These are phyloP conservation scores for Papilio demoleus DNA, from an alignment of 2,888 invertebrate genomes.

Conservation along the genomic window DNA sequence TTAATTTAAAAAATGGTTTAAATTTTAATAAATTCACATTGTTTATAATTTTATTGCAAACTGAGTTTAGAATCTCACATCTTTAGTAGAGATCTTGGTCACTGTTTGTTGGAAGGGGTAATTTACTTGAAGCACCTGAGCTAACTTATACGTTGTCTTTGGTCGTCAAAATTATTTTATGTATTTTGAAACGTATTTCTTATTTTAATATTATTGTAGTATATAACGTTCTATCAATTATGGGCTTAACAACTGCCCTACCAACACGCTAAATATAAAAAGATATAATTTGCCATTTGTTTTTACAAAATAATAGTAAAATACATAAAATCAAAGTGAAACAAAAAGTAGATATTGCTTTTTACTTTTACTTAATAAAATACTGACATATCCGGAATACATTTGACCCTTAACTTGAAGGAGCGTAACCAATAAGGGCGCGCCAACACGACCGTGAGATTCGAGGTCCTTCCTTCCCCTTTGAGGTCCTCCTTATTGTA, in stretches of 20 bases:
- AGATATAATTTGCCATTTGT: too few species aligned
- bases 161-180: neutral
- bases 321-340: neutral
- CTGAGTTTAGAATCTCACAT: neutral
- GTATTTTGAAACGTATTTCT: neutral
- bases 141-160: neutral
- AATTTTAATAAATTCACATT: neutral
- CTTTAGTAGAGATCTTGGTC: neutral
- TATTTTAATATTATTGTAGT: too few species aligned
- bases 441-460: neutral
- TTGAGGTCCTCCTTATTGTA: constrained; percentile 6
- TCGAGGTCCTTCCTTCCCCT: constrained; percentile 6
- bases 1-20: neutral
- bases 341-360: neutral
- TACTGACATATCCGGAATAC: neutral
- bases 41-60: neutral
- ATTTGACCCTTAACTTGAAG: constrained; percentile 16
- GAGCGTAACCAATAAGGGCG: constrained; percentile 7
- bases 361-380: neutral
- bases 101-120: constrained; percentile 7
- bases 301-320: too few species aligned
- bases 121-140: constrained; percentile 9
- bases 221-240: too few species aligned
- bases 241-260: too few species aligned
- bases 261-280: too few species aligned